Percentiles rank a stretch among this genome's conserved stretches.
phyloP scores from a whole-genome alignment of 2,888 invertebrate genomes.

The Steinernema scapterisci region DNA sequence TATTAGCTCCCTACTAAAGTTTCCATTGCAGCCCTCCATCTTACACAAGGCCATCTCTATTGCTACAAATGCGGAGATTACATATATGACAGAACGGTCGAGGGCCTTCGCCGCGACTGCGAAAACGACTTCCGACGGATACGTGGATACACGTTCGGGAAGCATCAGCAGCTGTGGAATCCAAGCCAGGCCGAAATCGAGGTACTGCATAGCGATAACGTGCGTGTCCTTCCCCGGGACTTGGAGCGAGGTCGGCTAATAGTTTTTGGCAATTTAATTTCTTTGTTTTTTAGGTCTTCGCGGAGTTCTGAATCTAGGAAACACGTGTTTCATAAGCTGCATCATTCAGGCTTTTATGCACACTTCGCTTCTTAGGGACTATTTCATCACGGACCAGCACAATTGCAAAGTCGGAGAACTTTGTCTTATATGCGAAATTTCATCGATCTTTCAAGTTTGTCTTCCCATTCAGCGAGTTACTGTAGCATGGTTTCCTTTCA shows the following conservation, averaged over 20 bases:
- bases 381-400: conserved; percentile 90
- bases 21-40: conserved; percentile 43
- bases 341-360: conserved; percentile 89
- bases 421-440: conserved; percentile 89
- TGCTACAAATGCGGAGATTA: conserved; percentile 90
- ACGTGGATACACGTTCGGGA: conserved; percentile 43
- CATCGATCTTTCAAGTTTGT: conserved; percentile 85
- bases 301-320: conserved; percentile 91
- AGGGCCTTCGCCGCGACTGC: conserved; percentile 72
- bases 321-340: conserved; percentile 98
- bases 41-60: conserved; percentile 72
- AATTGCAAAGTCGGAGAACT: conserved; percentile 73
- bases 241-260: conserved; percentile 31
- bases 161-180: conserved; percentile 43
- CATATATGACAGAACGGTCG: conserved; percentile 76
- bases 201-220: conserved; percentile 36
- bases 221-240: conserved; percentile 23
- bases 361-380: conserved; percentile 89
- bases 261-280: background rate
- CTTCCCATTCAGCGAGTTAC: background rate
- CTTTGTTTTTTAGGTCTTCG: conserved; percentile 77
- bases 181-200: conserved; percentile 41
- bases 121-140: conserved; percentile 73
- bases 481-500: conserved; percentile 21
- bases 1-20: background rate